phyloP scores from a whole-genome alignment of 2,888 invertebrate species.

The Allolobophora icterica region DNA sequence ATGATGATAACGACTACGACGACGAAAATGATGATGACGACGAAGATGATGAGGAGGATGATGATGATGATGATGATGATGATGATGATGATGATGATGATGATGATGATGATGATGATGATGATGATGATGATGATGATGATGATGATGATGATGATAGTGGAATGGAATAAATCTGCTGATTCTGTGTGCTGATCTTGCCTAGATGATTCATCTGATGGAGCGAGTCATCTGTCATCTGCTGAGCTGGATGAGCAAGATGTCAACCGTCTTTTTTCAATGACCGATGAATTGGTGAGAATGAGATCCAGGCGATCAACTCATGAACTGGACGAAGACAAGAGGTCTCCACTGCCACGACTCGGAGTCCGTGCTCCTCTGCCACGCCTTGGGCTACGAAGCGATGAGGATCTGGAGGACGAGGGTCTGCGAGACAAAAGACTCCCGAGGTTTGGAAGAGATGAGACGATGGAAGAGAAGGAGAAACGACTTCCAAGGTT shows the following conservation, averaged over 20 bases:
- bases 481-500: conserved; percentile 32
- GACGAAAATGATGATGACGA: background rate
- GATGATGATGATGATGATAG: background rate
- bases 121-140: background rate
- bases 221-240: background rate
- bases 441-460: conserved; percentile 32
- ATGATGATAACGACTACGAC: background rate
- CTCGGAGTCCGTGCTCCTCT: background rate
- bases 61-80: background rate
- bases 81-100: background rate
- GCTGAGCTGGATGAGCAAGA: background rate
- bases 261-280: background rate
- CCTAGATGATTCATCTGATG: background rate
- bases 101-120: background rate
- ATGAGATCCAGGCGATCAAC: background rate
- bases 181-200: background rate
- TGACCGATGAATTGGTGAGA: background rate
- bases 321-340: background rate
- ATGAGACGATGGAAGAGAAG: background rate
- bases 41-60: background rate
- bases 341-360: conserved; percentile 21
- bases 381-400: conserved; percentile 22
- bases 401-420: background rate
- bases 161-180: background rate
- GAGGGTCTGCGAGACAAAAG: background rate